These are phyloP conservation scores for Steinernema feltiae DNA, from an alignment of 1,140 invertebrate genomes.

Conservation along the genomic window DNA sequence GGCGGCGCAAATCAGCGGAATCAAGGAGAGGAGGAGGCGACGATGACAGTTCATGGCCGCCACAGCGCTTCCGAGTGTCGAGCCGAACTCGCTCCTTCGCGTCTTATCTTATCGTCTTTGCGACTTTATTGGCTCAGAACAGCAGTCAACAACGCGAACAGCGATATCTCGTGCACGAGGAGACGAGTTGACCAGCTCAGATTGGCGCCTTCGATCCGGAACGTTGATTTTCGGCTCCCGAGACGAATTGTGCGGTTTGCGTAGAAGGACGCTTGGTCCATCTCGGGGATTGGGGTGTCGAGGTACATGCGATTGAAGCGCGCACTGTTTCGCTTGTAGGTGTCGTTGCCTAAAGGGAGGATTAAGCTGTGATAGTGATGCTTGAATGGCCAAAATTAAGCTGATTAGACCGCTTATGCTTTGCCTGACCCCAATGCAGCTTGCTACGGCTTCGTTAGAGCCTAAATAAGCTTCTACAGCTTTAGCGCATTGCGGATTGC, in stretches of 20 bases:
- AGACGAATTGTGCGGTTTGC: background rate
- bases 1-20: background rate
- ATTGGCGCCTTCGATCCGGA: background rate
- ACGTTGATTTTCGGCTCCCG: background rate
- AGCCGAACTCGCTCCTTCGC: background rate
- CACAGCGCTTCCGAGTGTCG: background rate
- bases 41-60: background rate
- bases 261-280: slow-evolving; percentile 1
- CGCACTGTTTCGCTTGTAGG: background rate
- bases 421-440: too few species aligned
- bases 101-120: slow-evolving; percentile 8
- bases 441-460: too few species aligned
- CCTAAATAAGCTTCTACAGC: too few species aligned
- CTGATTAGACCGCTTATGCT: too few species aligned
- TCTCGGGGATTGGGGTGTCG: background rate
- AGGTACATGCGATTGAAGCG: background rate
- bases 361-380: background rate
- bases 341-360: background rate
- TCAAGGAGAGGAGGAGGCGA: background rate
- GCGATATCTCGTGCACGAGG: background rate
- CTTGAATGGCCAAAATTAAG: too few species aligned
- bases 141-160: background rate
- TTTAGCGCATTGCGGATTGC: too few species aligned
- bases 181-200: background rate
- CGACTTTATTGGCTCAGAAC: background rate